phyloP scores from a whole-genome alignment of 1,140 invertebrate genomes.

The Paraescarpia echinospica region DNA sequence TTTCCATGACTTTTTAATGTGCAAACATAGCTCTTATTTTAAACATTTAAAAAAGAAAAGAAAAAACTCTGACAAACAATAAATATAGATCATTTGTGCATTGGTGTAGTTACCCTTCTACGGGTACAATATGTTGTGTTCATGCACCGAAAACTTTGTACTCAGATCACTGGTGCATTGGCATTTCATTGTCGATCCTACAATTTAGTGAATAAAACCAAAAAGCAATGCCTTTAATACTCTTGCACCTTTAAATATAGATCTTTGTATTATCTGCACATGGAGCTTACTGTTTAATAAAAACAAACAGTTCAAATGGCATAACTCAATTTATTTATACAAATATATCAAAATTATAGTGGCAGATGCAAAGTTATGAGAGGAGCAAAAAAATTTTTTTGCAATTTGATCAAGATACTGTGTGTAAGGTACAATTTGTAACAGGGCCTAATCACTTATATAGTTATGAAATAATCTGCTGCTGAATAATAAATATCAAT shows the following conservation, averaged over 20 bases:
- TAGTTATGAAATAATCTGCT: too few species aligned
- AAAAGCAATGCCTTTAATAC: neutral
- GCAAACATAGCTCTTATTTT: too few species aligned
- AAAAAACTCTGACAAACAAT: too few species aligned
- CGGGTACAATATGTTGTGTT: neutral
- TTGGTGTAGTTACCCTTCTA: neutral
- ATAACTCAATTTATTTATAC: neutral
- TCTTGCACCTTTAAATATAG: neutral
- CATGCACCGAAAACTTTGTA: neutral
- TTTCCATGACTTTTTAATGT: too few species aligned
- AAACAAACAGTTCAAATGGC: neutral
- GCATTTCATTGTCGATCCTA: neutral
- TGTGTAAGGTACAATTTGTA: too few species aligned
- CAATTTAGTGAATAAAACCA: neutral
- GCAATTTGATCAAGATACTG: neutral
- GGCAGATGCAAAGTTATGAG: neutral
- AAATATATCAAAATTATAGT: neutral
- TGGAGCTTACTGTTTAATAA: neutral
- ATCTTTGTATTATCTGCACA: neutral
- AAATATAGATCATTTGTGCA: too few species aligned
- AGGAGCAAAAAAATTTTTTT: neutral
- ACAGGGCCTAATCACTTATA: too few species aligned
- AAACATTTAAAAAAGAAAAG: too few species aligned
- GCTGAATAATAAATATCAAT: neutral
- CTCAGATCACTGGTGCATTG: neutral